Conservation (phyloP, 2,797 vertebrate genomes). For the Triplophysa yarkandensis region DNA sequence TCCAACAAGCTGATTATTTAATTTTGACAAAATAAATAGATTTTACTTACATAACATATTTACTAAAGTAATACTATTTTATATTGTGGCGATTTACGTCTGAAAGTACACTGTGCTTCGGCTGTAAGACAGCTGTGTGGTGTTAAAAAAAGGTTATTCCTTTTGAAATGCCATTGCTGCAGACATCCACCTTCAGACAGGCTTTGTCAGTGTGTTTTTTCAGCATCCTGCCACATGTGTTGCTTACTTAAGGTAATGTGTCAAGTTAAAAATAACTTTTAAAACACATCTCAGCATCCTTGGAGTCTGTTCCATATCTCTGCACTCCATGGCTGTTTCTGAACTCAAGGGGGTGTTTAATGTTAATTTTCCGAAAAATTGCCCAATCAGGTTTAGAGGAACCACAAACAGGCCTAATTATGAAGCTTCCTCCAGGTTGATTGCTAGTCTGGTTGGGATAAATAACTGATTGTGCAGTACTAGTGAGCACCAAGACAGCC, state of each 20-base stretch:
- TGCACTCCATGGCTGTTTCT: background rate
- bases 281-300: too few relatives aligned
- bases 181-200: background rate
- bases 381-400: background rate
- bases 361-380: background rate
- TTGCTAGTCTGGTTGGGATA: background rate
- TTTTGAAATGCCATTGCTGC: background rate
- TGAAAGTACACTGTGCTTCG: background rate
- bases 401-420: background rate
- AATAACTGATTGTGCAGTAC: background rate
- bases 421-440: background rate
- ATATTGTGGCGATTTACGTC: background rate
- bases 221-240: background rate
- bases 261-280: background rate
- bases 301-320: background rate
- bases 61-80: too few relatives aligned
- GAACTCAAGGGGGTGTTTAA: background rate
- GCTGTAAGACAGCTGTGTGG: background rate
- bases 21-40: background rate
- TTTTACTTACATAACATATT: background rate
- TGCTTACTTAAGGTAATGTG: background rate
- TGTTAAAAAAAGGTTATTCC: background rate
- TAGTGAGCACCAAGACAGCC: background rate
- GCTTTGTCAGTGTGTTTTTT: background rate
- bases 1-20: background rate